phyloP scores from a whole-genome alignment of 2,113 vertebrate species.

The Alouatta palliata region DNA sequence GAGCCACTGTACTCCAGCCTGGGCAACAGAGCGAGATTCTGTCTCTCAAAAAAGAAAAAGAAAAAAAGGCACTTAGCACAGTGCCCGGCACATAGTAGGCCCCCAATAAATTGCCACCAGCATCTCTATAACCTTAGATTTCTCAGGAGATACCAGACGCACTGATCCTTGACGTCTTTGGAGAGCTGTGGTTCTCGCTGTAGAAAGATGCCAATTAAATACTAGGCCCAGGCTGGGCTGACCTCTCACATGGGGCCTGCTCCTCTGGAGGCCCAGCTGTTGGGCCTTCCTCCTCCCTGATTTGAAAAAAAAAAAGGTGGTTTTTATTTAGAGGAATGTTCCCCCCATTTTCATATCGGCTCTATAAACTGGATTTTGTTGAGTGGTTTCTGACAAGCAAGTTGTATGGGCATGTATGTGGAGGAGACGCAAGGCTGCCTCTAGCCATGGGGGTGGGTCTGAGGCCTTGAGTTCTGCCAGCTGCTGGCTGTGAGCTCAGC shows the following conservation, averaged over 20 bases:
- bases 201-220: neutral
- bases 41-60: too few relatives aligned
- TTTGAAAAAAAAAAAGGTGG: neutral
- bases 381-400: constrained; percentile 31
- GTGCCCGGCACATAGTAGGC: neutral
- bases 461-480: constrained; percentile 35
- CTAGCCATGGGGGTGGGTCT: neutral
- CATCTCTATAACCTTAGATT: neutral
- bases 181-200: neutral
- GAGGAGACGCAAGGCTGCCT: neutral
- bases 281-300: neutral
- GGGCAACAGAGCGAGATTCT: too few relatives aligned
- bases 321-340: constrained; percentile 11
- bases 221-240: neutral
- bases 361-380: constrained; percentile 47
- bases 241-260: neutral
- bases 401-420: neutral
- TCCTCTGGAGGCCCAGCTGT: neutral
- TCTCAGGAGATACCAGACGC: neutral
- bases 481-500: neutral
- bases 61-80: neutral
- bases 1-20: too few relatives aligned
- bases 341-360: neutral
- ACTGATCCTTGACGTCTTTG: neutral
- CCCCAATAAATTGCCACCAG: neutral